These are phyloP conservation scores for Gallinago undulata DNA, from an alignment of 2,113 vertebrate genomes.

Conservation along the genomic window DNA sequence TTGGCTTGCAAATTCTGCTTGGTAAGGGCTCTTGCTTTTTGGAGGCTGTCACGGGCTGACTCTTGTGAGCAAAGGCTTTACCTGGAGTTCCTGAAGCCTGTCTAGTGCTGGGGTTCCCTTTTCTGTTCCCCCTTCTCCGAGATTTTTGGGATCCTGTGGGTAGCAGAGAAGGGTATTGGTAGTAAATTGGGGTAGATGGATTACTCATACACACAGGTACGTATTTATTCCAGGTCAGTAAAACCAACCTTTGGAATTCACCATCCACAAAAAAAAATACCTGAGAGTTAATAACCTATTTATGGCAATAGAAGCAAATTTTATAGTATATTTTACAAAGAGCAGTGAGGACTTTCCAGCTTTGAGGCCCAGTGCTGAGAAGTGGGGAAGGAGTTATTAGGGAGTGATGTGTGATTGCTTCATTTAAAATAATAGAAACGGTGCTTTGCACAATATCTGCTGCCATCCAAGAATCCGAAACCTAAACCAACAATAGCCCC, in stretches of 20 bases:
- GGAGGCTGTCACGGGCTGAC: background rate
- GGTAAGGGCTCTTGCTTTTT: background rate
- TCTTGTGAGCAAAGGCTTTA: background rate
- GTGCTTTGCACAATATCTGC: too few relatives aligned
- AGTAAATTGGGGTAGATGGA: background rate
- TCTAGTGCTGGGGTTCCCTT: background rate
- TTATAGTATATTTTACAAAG: background rate
- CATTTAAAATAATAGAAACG: background rate
- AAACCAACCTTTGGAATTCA: background rate
- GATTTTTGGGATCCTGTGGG: background rate
- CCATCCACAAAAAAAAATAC: fast-evolving
- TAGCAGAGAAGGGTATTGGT: background rate
- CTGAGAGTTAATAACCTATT: background rate
- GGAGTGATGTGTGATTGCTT: background rate
- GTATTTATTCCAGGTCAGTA: background rate
- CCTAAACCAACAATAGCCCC: too few relatives aligned
- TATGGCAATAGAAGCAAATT: background rate
- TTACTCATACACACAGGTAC: background rate
- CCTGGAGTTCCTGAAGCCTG: background rate
- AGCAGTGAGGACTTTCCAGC: background rate
- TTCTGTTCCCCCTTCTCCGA: background rate
- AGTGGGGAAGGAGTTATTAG: background rate
- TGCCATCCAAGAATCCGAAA: fast-evolving
- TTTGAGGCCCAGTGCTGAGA: background rate
- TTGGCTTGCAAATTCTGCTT: background rate